Percentiles rank a stretch among this genome's conserved stretches.
These are phyloP conservation scores for Callaeas wilsoni DNA, from an alignment of 2,113 vertebrate genomes.

Conservation along the genomic window DNA sequence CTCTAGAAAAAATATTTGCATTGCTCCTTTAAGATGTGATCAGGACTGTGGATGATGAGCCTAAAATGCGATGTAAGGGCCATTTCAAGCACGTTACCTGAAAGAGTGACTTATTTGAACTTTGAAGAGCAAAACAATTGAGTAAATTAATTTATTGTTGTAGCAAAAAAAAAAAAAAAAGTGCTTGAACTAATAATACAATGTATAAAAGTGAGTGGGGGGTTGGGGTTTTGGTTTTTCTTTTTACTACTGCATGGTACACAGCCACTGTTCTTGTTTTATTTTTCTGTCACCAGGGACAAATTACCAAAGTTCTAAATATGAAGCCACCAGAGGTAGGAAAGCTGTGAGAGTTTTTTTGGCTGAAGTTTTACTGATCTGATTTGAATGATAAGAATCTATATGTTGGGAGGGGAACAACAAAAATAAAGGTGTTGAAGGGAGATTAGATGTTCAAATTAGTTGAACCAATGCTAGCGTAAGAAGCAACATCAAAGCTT, in stretches of 20 bases:
- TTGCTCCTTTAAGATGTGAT: background rate
- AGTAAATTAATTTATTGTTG: background rate
- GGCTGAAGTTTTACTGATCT: background rate
- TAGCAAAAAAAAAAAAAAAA: background rate
- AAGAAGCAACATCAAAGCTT: background rate
- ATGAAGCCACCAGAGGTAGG: conserved; percentile 98
- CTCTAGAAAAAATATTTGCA: background rate
- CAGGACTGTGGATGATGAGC: background rate
- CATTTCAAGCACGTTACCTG: background rate
- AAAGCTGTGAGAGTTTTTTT: background rate
- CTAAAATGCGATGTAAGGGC: background rate
- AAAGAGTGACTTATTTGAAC: background rate
- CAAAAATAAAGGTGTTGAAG: background rate
- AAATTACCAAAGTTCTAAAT: conserved; percentile 95
- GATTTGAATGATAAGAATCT: background rate
- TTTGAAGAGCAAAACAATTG: background rate
- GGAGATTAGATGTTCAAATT: background rate
- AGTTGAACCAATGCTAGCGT: background rate
- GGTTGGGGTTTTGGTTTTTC: background rate
- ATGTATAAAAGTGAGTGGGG: rapidly evolving
- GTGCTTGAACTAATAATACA: background rate
- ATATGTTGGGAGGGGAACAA: background rate
- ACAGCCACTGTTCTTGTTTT: background rate
- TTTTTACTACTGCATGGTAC: background rate
- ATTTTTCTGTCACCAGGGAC: conserved; percentile 77